Evolutionary conservation across 2,113 vertebrate species (phyloP).

Genomic region (Oncorhynchus nerka): DNA sequence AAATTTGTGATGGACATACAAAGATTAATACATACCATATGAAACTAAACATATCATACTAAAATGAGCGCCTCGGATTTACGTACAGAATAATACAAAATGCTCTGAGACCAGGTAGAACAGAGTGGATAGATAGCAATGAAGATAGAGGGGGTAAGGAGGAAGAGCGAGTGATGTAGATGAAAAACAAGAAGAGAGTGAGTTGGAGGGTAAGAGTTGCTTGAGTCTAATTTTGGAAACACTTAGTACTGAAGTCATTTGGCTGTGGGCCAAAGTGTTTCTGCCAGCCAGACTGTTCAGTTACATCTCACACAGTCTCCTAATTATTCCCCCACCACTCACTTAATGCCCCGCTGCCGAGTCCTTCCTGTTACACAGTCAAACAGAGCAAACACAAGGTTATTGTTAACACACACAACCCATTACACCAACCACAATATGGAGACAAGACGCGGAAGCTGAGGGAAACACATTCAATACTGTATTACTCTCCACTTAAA

Average conservation of each 20-base stretch:
- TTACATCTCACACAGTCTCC: background rate
- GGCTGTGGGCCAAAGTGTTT: constrained; percentile 31
- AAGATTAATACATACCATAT: too few relatives aligned
- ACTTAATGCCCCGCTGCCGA: background rate
- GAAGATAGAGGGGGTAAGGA: background rate
- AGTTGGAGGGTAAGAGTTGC: constrained; percentile 31
- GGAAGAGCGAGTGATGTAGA: too few relatives aligned
- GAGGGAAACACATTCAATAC: too few relatives aligned
- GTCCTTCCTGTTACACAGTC: too few relatives aligned
- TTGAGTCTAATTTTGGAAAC: constrained; percentile 53
- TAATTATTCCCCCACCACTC: background rate
- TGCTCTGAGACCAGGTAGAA: background rate
- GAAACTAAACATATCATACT: too few relatives aligned
- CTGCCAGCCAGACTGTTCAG: background rate
- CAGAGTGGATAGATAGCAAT: background rate
- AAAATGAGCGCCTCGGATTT: too few relatives aligned
- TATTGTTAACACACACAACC: background rate
- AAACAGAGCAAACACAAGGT: too few relatives aligned
- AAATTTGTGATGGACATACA: background rate
- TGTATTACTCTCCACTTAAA: too few relatives aligned
- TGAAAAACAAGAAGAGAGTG: constrained; percentile 28
- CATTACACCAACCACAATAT: too few relatives aligned
- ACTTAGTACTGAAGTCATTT: constrained; percentile 42
- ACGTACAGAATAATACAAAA: too few relatives aligned
- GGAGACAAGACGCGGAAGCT: too few relatives aligned